phyloP scores from a whole-genome alignment of 2,113 vertebrate genomes.

The Reinhardtius hippoglossoides region DNA sequence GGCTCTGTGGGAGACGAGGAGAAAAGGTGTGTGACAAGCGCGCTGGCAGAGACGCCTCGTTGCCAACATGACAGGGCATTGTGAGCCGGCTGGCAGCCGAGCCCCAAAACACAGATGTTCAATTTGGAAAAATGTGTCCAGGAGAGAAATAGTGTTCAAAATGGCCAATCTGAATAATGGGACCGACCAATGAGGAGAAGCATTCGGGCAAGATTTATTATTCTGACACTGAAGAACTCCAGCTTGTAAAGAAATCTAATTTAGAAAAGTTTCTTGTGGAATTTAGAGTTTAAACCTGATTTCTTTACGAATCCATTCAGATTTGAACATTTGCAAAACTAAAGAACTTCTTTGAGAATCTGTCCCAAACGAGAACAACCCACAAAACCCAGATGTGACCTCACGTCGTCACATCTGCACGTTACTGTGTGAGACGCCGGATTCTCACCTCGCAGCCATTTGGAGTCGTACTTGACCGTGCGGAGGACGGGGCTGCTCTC shows the following conservation, averaged over 20 bases:
- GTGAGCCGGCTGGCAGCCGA: constrained; percentile 3
- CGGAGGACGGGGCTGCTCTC: constrained; percentile 86
- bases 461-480: constrained; percentile 94
- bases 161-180: neutral
- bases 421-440: neutral
- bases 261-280: neutral
- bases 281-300: too few species aligned
- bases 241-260: neutral
- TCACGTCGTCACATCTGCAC: neutral
- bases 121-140: neutral
- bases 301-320: too few species aligned
- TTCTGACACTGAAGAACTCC: neutral
- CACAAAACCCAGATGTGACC: too few species aligned
- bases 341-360: too few species aligned
- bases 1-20: constrained; percentile 84
- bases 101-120: constrained; percentile 38
- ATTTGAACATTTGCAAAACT: too few species aligned
- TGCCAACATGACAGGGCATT: constrained; percentile 17
- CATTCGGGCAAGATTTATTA: neutral
- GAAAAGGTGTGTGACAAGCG: constrained; percentile 24
- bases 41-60: constrained; percentile 6
- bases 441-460: constrained; percentile 90
- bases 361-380: too few species aligned
- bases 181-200: neutral
- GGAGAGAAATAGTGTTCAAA: constrained; percentile 6